Evolutionary conservation across 2,888 invertebrate genomes (phyloP), one percentile per base, ranked within the genome.

Genomic region (Saturnia pavonia): DNA sequence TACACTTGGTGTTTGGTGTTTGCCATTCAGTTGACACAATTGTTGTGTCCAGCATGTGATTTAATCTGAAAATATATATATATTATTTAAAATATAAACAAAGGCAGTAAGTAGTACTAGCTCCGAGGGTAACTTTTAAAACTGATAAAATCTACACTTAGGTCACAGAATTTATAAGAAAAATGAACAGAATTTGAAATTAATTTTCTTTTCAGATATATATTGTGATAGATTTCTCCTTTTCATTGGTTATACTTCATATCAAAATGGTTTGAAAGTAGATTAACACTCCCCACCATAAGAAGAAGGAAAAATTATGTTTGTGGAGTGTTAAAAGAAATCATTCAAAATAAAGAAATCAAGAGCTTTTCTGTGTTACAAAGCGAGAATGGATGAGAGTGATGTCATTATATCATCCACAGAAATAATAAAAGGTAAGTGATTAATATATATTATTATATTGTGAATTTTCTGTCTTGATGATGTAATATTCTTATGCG

Each of bases 391-490:
- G 94, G 94, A 93, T 85, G 93, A 94, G 48, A 90, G 77, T 78
- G 95, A 95, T 84, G 93, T 95, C 79, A 92, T 96, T 77, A 92
- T 95, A 84, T 95, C 95, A 82, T 95, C 95, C 70, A 95, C 95
- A 34, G 96, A 96, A 87, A 95, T 95, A 75, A 95, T 96, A 74
- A 95, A 95, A 95, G 95, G 96, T 96, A 91, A 89, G 88, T 79
- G 63, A 71, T 69, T 71, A 34, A 73, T 34, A 34, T 34, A 9
- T 67, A 66, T 51, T 40, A 1, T 42, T 57, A 19, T 54, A 25
- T 69, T 63, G 34, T 42, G 40, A 43, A 42, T 66, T 57, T n/a
- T 67, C 48, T 68, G 19, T n/a, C 27, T 27, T 34, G 12, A 63
- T 42, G 57, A 25, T 57, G 57, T 57, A 57, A 57, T 25, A 57